Percentiles rank a stretch among this genome's conserved stretches.
These are phyloP conservation scores for Amorpha juglandis DNA, from an alignment of 2,888 invertebrate species.

Conservation along the genomic window DNA sequence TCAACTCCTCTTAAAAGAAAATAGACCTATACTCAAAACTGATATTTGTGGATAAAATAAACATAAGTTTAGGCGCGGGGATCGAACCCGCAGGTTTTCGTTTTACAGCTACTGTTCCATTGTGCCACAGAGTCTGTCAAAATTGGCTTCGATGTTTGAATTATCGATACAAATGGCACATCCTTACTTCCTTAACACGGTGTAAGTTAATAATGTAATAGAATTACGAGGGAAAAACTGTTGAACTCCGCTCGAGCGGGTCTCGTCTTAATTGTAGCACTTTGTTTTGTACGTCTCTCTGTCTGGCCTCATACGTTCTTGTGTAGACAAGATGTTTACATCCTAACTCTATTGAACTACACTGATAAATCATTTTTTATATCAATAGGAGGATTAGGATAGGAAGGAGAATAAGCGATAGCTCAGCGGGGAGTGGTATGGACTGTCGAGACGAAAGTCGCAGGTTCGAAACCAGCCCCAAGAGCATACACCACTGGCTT, in stretches of 20 bases:
- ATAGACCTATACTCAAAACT: too few relatives aligned
- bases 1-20: too few relatives aligned
- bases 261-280: slow-evolving; percentile 79
- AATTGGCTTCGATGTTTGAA: not conserved
- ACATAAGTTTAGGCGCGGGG: too few relatives aligned
- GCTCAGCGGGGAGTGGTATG: too few relatives aligned
- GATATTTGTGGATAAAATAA: too few relatives aligned
- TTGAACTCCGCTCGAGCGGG: slow-evolving; percentile 76
- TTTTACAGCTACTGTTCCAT: too few relatives aligned
- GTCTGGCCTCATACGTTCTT: not conserved
- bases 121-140: not conserved
- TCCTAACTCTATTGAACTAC: not conserved
- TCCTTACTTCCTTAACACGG: slow-evolving; percentile 72
- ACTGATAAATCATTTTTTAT: not conserved
- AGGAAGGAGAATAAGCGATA: too few relatives aligned
- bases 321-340: not conserved
- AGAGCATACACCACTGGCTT: too few relatives aligned
- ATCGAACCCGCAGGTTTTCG: too few relatives aligned
- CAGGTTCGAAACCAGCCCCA: too few relatives aligned
- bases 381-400: too few relatives aligned
- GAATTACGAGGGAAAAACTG: slow-evolving; percentile 83
- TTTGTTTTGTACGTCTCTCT: slow-evolving; percentile 65
- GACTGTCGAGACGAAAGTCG: too few relatives aligned
- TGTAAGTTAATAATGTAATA: slow-evolving; percentile 84
- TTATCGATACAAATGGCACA: slow-evolving; percentile 32